Evolutionary conservation across 2,113 vertebrate genomes (phyloP).

Genomic region (Willisornis vidua): DNA sequence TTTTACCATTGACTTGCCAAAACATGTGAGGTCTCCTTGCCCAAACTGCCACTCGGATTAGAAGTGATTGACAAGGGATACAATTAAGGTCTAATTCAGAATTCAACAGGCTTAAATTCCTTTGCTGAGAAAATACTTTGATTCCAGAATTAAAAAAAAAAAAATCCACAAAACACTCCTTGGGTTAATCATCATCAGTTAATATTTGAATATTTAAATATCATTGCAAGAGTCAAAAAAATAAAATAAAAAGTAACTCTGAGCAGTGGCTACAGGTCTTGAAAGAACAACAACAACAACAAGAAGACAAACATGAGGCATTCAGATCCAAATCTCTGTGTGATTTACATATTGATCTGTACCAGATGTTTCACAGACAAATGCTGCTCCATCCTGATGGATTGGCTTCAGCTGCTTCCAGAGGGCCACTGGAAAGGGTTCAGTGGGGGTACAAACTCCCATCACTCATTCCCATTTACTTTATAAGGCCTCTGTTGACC

Average conservation of each 20-base stretch:
- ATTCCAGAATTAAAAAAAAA: not conserved
- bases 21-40: conserved; percentile 54
- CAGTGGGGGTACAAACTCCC: not conserved
- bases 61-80: conserved; percentile 65
- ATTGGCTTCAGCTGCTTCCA: conserved; percentile 32
- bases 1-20: conserved; percentile 33
- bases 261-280: conserved; percentile 43
- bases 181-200: not conserved
- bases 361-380: conserved; percentile 70
- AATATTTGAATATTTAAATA: not conserved
- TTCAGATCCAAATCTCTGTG: conserved; percentile 49
- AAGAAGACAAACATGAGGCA: conserved; percentile 25
- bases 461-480: conserved; percentile 46
- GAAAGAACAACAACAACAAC: conserved; percentile 61
- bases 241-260: not conserved
- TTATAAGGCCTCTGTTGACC: conserved; percentile 7
- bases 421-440: not conserved
- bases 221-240: not conserved
- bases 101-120: conserved; percentile 45
- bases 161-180: not conserved
- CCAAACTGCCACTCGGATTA: conserved; percentile 20
- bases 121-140: conserved; percentile 51
- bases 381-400: conserved; percentile 50
- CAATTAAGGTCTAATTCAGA: conserved; percentile 70
- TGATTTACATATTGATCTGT: conserved; percentile 57